These are phyloP conservation scores for Lutjanus argentimaculatus DNA, from an alignment of 2,797 vertebrate genomes.

Conservation along the genomic window DNA sequence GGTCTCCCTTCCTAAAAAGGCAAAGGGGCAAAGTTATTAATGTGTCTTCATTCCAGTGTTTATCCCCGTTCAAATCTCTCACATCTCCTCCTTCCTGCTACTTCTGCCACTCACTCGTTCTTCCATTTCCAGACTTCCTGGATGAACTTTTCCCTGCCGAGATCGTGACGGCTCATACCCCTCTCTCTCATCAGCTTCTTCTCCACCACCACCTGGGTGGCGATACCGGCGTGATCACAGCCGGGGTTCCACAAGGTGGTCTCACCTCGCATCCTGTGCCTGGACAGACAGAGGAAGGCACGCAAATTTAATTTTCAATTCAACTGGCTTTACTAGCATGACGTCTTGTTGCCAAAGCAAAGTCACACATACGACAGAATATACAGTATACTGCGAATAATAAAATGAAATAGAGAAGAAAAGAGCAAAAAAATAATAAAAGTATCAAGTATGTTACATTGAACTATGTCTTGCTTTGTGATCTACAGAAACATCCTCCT, in stretches of 20 bases:
- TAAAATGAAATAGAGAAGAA: no score
- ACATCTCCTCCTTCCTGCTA: background rate
- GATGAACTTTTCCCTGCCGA: constrained; percentile 91
- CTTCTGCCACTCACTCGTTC: constrained; percentile 87
- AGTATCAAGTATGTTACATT: no score
- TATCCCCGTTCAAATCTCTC: background rate
- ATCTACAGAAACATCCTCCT: no score
- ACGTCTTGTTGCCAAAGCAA: no score
- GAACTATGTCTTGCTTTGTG: no score
- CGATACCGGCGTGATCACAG: constrained; percentile 95
- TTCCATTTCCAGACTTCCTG: constrained; percentile 95
- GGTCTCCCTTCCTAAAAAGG: constrained; percentile 90
- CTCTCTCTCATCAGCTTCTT: constrained; percentile 93
- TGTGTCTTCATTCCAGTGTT: background rate
- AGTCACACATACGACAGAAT: no score
- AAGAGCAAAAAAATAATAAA: no score
- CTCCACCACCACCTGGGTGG: constrained; percentile 96
- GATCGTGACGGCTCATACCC: constrained; percentile 90
- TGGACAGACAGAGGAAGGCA: constrained; percentile 55
- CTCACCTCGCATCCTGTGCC: constrained; percentile 95
- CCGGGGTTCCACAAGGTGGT: constrained; percentile 95
- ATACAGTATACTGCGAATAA: no score
- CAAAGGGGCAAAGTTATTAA: background rate
- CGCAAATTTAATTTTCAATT: background rate
- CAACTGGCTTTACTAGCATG: no score